A percentile compares a stretch with the other conserved stretches of the same genome.
These are phyloP conservation scores for Halictus quadricinctus DNA, from an alignment of 2,888 invertebrate species.

Conservation along the genomic window DNA sequence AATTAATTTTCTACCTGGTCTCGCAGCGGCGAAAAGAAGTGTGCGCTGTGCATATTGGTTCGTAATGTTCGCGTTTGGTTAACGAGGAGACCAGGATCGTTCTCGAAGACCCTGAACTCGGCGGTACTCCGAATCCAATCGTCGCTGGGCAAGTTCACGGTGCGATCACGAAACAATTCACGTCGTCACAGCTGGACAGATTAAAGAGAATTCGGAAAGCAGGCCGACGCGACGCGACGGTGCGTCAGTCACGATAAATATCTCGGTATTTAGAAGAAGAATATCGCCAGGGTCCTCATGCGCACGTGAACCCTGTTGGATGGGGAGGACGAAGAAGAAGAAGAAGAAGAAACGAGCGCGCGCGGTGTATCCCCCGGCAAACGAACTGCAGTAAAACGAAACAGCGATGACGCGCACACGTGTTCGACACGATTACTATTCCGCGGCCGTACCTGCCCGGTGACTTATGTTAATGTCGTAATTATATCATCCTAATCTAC, in stretches of 20 bases:
- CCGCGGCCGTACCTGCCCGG: conserved; percentile 77
- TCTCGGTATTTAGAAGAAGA: conserved; percentile 71
- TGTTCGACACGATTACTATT: conserved; percentile 81
- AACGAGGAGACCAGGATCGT: neutral
- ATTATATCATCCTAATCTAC: conserved; percentile 82
- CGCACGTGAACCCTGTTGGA: conserved; percentile 56
- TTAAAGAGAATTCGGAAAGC: conserved; percentile 23
- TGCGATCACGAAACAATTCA: neutral
- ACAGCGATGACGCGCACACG: conserved; percentile 73
- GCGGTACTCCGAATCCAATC: neutral
- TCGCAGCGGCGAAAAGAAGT: neutral
- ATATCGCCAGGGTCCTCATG: conserved; percentile 64
- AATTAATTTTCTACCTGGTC: too few species aligned
- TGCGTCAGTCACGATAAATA: conserved; percentile 65
- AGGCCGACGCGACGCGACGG: neutral
- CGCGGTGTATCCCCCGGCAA: conserved; percentile 35
- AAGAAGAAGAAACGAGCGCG: conserved; percentile 18
- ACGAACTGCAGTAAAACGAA: conserved; percentile 66
- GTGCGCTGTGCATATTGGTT: neutral
- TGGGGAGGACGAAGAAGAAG: neutral
- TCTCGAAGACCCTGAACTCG: neutral
- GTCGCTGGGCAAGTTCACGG: neutral
- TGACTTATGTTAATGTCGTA: conserved; percentile 82
- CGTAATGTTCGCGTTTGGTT: neutral
- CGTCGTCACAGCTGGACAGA: conserved; percentile 10